Percentiles rank a stretch among this genome's conserved stretches.
phyloP scores from a whole-genome alignment of 1,140 invertebrate species.

The Lepidostoma basale region DNA sequence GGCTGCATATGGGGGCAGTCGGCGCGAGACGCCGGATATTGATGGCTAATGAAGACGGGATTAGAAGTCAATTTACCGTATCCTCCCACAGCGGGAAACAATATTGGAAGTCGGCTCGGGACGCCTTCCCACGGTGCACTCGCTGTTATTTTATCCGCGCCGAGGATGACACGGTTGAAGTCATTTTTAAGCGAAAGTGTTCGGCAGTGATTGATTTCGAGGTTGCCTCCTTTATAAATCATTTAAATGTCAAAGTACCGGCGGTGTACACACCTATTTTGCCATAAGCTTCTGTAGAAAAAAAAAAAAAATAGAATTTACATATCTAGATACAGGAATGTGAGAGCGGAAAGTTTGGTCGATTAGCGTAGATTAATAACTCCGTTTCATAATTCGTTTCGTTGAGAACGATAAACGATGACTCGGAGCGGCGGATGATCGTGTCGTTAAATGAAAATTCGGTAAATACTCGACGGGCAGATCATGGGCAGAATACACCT shows the following conservation, averaged over 20 bases:
- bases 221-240: conserved; percentile 13
- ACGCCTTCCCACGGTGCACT: conserved; percentile 21
- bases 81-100: conserved; percentile 23
- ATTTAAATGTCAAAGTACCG: not conserved
- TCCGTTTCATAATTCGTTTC: too few relatives aligned
- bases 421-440: not conserved
- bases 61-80: conserved; percentile 17
- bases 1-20: not conserved
- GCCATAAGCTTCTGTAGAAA: not conserved
- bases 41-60: conserved; percentile 23
- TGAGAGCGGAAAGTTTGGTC: too few relatives aligned
- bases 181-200: conserved; percentile 12
- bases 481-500: not conserved
- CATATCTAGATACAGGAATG: too few relatives aligned
- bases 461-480: conserved; percentile 10
- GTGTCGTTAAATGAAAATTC: not conserved
- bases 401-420: too few relatives aligned
- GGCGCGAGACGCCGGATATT: conserved; percentile 22
- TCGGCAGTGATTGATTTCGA: conserved; percentile 25
- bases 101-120: conserved; percentile 1
- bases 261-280: not conserved
- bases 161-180: conserved; percentile 5
- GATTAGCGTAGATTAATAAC: too few relatives aligned
- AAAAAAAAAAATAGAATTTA: too few relatives aligned
- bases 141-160: not conserved